These are phyloP conservation scores for Notoglanidium macrostoma DNA, from an alignment of 2,797 vertebrate genomes.

Conservation along the genomic window DNA sequence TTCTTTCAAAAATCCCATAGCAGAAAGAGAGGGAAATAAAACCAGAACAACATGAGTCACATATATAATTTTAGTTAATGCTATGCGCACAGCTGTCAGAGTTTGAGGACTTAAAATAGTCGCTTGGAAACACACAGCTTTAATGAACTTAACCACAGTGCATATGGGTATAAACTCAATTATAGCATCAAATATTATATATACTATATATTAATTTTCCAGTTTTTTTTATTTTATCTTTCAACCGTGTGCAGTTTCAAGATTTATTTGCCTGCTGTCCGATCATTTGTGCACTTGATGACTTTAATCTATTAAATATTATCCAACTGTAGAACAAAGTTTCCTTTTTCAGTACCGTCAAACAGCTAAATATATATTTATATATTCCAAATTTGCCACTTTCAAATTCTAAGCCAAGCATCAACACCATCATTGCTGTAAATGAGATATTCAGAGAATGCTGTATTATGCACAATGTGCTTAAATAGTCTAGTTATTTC, in stretches of 20 bases:
- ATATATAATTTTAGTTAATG: not conserved
- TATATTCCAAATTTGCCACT: not conserved
- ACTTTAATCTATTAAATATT: not conserved
- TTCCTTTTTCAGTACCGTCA: not conserved
- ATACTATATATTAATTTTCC: not conserved
- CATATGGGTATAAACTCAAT: not conserved
- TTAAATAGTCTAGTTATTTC: not conserved
- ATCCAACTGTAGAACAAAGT: not conserved
- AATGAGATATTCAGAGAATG: not conserved
- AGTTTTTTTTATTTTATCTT: not conserved
- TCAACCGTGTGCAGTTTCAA: not conserved
- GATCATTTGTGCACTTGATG: not conserved
- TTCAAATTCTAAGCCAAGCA: not conserved
- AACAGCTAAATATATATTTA: constrained; percentile 13
- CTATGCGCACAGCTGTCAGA: not conserved
- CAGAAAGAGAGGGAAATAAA: not conserved
- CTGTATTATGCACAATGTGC: not conserved
- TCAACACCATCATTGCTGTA: not conserved
- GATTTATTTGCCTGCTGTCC: not conserved
- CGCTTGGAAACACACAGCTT: not conserved
- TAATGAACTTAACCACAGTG: not conserved
- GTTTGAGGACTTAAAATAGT: not conserved
- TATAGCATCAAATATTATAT: not conserved
- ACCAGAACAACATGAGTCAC: constrained; percentile 1
- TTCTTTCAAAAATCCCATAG: not conserved